phyloP scores from a whole-genome alignment of 2,113 vertebrate species.

The Cephalopterus ornatus region DNA sequence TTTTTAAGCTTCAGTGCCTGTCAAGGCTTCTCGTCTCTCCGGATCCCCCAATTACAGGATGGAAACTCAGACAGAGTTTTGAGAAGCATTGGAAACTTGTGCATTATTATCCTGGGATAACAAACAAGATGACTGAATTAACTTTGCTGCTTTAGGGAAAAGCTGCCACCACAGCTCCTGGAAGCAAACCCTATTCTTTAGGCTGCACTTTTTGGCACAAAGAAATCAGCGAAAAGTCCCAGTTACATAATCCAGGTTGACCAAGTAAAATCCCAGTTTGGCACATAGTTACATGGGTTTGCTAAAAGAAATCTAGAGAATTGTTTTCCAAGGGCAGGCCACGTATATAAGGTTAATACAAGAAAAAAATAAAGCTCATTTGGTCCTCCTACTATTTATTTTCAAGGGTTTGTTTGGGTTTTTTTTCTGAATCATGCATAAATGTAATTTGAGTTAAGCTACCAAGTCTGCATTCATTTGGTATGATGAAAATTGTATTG shows the following conservation, averaged over 20 bases:
- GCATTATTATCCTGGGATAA: not conserved
- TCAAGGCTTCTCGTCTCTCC: fast-evolving
- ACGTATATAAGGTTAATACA: not conserved
- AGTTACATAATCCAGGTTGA: not conserved
- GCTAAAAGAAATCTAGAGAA: not conserved
- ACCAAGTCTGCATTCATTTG: not conserved
- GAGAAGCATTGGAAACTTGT: not conserved
- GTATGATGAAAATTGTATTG: not conserved
- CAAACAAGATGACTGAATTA: not conserved
- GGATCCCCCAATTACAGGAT: not conserved
- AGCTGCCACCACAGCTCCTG: not conserved
- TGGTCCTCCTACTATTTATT: not conserved
- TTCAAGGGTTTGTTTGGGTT: not conserved
- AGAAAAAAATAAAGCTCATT: not conserved
- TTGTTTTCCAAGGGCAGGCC: not conserved
- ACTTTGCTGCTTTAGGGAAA: not conserved
- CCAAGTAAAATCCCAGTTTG: not conserved
- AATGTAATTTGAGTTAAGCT: not conserved
- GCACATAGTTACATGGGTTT: not conserved
- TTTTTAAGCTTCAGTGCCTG: not conserved
- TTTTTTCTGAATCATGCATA: not conserved
- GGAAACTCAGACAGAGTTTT: not conserved
- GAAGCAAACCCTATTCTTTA: not conserved
- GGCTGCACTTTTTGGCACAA: not conserved
- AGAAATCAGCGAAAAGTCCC: not conserved